Base-by-base conservation (phyloP, 2,113 vertebrate genomes). In the Pongo pygmaeus region DNA sequence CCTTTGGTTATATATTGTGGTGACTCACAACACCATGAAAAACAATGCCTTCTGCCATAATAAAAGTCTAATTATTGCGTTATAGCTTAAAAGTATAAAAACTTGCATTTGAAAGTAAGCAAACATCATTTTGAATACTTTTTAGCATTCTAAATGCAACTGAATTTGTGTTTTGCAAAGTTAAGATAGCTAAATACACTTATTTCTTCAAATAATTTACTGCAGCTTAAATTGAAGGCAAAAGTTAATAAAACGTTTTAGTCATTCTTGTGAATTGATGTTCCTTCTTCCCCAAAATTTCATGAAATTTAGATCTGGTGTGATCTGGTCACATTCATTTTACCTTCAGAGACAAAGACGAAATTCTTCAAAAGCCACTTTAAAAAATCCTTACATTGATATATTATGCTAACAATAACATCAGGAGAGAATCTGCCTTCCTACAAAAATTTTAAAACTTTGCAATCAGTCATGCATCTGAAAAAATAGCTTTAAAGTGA, bases 131-230 rank as follows among this genome's bases (percentile, higher is more conserved):
- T 95, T 96, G 86, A 93, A 64, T 83, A 91, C 27, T 88, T 92
- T 95, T 48, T n/a, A 89, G 40, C 95, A 94, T 89, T 95, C 89
- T 40, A 25, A 81, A 57, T 86, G 57, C 35, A 96, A 90, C 77
- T 94, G 83, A 92, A 25, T 43, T 57, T 94, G 74, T 94, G n/a
- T 30, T 75, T 87, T 81, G 30, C 40, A 40, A 67, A 93, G 12
- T 52, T 72, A 38, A 79, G 48, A 6, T 55, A 64, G 40, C 10
- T 8, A 10, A 4, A 40, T 93, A 48, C 52, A 48, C 23, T 96
- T 61, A 46, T 89, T 98, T 94, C 89, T 91, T 96, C 96, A 98
- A 97, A 94, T 95, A 96, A 96, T 92, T 92, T 97, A 2, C 80
- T 96, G 25, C 96, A 96, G 40, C 48, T 84, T 48, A 69, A 57